A percentile compares a stretch with the other conserved stretches of the same genome.
phyloP scores from a whole-genome alignment of 2,113 vertebrate species.

The Ardeotis arabs region DNA sequence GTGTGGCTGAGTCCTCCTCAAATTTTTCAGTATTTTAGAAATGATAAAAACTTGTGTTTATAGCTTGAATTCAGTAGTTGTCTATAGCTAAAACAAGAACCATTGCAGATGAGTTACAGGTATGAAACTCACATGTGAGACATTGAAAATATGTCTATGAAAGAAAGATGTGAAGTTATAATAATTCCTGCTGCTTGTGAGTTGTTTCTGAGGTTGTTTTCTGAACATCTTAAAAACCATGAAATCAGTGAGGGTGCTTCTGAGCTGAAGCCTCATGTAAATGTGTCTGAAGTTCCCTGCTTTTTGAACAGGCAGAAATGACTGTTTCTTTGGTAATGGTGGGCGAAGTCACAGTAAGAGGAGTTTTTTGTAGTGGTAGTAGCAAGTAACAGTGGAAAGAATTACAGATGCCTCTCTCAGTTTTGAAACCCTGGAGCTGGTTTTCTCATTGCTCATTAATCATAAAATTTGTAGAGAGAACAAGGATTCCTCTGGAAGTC shows the following conservation, averaged over 20 bases:
- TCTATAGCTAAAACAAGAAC: neutral
- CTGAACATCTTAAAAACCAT: neutral
- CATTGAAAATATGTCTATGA: neutral
- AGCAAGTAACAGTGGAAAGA: neutral
- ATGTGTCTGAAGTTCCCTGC: neutral
- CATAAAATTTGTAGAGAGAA: neutral
- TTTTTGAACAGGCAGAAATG: neutral
- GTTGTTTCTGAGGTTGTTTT: neutral
- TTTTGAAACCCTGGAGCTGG: neutral
- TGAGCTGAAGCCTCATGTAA: neutral
- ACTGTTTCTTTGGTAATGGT: neutral
- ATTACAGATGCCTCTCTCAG: neutral
- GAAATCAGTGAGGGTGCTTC: neutral
- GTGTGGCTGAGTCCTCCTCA: fast-evolving
- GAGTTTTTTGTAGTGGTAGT: neutral
- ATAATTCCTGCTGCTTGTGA: neutral
- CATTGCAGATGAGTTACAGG: neutral
- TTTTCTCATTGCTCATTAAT: neutral
- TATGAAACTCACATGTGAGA: neutral
- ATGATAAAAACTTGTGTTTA: neutral
- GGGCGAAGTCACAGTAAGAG: neutral
- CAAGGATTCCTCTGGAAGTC: neutral
- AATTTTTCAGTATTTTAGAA: neutral
- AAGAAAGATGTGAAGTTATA: neutral
- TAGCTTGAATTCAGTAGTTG: neutral